Base-by-base conservation (phyloP, 2,888 invertebrate species). In the Epiblema foenella region DNA sequence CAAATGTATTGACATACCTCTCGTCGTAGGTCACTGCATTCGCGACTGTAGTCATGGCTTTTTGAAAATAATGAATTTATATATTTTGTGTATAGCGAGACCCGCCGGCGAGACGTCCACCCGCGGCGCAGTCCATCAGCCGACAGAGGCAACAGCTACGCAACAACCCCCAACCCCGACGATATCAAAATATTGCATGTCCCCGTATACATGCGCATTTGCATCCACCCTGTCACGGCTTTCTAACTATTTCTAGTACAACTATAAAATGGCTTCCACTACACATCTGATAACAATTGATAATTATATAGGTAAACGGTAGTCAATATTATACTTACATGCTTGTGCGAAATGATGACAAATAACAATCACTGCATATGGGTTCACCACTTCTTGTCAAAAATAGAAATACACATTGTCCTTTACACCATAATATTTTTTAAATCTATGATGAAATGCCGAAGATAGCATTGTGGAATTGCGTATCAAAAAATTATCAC, bases 321-420 rank as follows among this genome's bases (percentile, higher is more conserved):
- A 60, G 46, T 51, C 29, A 62, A 62, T 67, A 24, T 10, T 46
- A 62, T 57, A 62, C 71, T 71, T 39, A 71, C 71, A 39, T 67
- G 54, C 49, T 62, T 51, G 24, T 57, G 56, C 39, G 37, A 71
- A 67, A 57, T 42, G 24, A 37, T 62, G 60, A 54, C 58, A 66
- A 58, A 10, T 60, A 71, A 62, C 56, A 71, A 67, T 62, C 63
- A 67, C 67, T 73, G 56, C 58, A 70, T 54, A 60, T 46, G 62
- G 58, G 57, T 67, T 81, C 79, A 83, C 77, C 65, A 83, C 78
- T 81, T 79, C 77, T 75, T 77, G 77, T 79, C 74, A 77, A 79
- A 75, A 80, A 75, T 80, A 75, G 68, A 79, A 77, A 75, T 77
- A 81, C 73, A 79, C 89, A 89, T 85, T 76, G 79, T 86, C 77